Evolutionary conservation across 2,888 invertebrate species (phyloP), one percentile per base, ranked within the genome.

Genomic region (Drosophila mimetica): DNA sequence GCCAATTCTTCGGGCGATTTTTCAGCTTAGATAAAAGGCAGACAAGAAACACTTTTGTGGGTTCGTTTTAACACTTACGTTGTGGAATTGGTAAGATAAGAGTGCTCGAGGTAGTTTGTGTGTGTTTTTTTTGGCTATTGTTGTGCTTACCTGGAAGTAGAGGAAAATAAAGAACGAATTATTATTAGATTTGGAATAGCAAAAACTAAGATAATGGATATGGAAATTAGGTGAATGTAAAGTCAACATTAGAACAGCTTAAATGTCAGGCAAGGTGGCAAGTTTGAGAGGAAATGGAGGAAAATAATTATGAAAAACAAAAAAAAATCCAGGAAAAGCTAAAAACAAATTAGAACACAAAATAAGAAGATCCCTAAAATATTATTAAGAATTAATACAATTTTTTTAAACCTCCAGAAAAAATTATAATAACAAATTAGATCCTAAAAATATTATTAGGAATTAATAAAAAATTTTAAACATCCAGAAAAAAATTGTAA

Each of bases 1-100:
- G 83, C 70, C 81, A 83, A 86, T 86, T 80, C 82, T 84, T 78
- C 53, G 51, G 42, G 75, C 70, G 70, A 83, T 75, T 58, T 70
- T 73, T 61, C n/a, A 30, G 51, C 53, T 48, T 8, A 59, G 71
- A 79, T 81, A 71, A 44, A 50, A 25, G 54, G 47, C 32, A 34
- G 39, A 25, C 20, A 14, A 48, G 55, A 39, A 32, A 37, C 53
- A 65, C 47, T 71, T 71, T 51, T 71, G 63, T 74, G 63, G 55
- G 66, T 63, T 58, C 46, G 39, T 61, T 42, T 61, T 64, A 51
- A 52, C 65, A 73, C 72, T 73, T 66, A 60, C 65, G 65, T 16
- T 22, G 28, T 28, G 52, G 37, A 34, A 53, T 52, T 48, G 53
- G 13, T 46, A 57, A 57, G 72, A 64, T 72, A 71, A 71, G 55